Evolutionary conservation across 2,113 vertebrate species (phyloP).

Genomic region (Australoheros scitulus): DNA sequence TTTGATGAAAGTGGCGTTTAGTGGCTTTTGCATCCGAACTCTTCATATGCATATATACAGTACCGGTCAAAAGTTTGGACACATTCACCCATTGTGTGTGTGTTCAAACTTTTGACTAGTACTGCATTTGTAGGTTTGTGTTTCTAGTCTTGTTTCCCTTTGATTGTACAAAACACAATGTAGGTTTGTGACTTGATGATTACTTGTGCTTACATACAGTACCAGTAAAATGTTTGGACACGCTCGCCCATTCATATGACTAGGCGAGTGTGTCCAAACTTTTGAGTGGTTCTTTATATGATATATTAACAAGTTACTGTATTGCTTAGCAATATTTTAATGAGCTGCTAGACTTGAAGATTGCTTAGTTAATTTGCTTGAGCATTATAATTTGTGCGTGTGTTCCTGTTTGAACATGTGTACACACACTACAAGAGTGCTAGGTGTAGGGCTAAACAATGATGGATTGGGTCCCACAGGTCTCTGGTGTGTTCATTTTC

Average conservation of each 20-base stretch:
- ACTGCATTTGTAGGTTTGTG: too few species aligned
- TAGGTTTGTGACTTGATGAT: too few species aligned
- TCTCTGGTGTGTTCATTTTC: constrained; percentile 69
- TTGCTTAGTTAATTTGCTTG: background rate
- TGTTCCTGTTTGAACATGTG: background rate
- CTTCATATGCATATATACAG: too few species aligned
- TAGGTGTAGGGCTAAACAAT: constrained; percentile 39
- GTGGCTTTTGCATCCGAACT: too few species aligned
- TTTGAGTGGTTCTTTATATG: too few species aligned
- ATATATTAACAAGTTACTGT: background rate
- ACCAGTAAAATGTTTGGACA: too few species aligned
- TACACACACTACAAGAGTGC: constrained; percentile 7
- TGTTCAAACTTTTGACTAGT: background rate
- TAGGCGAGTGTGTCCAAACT: background rate
- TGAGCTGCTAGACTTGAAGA: background rate
- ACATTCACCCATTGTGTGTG: background rate
- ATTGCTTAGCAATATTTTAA: background rate
- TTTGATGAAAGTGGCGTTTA: too few species aligned
- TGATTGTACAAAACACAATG: too few species aligned
- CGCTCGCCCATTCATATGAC: too few species aligned
- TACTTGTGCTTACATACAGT: too few species aligned
- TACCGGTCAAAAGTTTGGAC: too few species aligned
- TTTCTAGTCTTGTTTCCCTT: too few species aligned
- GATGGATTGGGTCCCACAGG: constrained; percentile 67
- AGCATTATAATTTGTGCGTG: background rate